Percentiles rank a stretch among this genome's conserved stretches.
Conservation (phyloP, 2,797 vertebrate genomes). For the Crenichthys baileyi region DNA sequence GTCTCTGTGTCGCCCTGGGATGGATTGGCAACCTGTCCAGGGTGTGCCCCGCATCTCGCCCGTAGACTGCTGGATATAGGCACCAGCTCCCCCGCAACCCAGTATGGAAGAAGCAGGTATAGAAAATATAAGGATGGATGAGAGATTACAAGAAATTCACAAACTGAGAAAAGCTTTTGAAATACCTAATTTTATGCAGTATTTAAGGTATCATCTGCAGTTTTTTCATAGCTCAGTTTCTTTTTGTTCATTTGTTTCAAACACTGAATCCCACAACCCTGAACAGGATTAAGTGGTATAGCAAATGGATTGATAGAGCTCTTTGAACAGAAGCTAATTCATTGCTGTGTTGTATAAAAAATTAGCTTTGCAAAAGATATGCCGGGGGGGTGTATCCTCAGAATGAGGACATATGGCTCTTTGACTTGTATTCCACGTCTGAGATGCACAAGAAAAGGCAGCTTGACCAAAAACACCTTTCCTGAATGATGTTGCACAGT, state of each 20-base stretch:
- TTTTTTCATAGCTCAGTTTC: background rate
- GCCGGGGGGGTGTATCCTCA: no score
- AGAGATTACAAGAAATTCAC: background rate
- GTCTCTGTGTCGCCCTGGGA: no score
- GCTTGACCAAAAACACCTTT: background rate
- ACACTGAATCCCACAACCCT: background rate
- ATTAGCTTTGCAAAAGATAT: no score
- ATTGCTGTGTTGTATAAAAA: background rate
- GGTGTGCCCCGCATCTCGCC: no score
- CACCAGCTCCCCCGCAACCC: no score
- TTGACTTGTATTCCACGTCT: background rate
- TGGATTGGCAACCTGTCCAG: no score
- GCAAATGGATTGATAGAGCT: background rate
- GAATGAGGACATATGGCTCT: background rate
- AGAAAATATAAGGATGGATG: no score
- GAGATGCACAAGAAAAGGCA: background rate
- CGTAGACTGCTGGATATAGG: no score
- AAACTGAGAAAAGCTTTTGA: background rate
- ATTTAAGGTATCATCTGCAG: background rate
- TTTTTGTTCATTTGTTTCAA: background rate
- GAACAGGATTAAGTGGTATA: background rate
- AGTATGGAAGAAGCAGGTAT: no score
- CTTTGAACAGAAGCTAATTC: background rate
- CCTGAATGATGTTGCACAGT: background rate
- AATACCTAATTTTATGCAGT: background rate